Conservation (phyloP, 2,888 invertebrate genomes). For the Synergus itoensis region DNA sequence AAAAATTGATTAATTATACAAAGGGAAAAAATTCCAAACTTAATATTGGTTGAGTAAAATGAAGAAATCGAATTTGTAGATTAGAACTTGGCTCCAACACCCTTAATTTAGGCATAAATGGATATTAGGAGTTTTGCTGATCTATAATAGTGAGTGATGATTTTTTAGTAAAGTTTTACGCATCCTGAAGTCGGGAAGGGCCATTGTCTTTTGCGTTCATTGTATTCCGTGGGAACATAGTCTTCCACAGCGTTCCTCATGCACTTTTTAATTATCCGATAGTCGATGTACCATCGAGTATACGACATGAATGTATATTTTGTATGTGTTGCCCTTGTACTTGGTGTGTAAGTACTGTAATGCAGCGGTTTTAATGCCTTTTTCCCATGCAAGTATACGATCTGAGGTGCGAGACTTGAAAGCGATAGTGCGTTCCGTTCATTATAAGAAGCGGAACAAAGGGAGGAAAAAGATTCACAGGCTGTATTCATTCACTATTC, state of each 20-base stretch:
- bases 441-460: slow-evolving; percentile 33
- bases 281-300: slow-evolving; percentile 53
- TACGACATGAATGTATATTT: not conserved
- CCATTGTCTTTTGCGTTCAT: slow-evolving; percentile 57
- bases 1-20: too few species aligned
- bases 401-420: slow-evolving; percentile 35
- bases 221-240: slow-evolving; percentile 59
- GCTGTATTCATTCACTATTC: slow-evolving; percentile 18
- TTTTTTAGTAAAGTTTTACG: slow-evolving; percentile 33
- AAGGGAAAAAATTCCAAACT: too few species aligned
- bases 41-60: too few species aligned
- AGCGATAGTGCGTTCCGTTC: slow-evolving; percentile 33
- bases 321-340: slow-evolving; percentile 25
- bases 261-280: slow-evolving; percentile 56
- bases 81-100: too few species aligned
- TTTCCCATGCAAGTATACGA: slow-evolving; percentile 14
- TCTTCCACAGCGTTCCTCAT: slow-evolving; percentile 55
- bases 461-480: slow-evolving; percentile 16
- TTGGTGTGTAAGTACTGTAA: slow-evolving; percentile 4
- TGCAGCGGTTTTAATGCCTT: slow-evolving; percentile 19
- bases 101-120: not conserved
- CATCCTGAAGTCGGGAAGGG: slow-evolving; percentile 45
- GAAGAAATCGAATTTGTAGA: too few species aligned
- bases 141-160: not conserved
- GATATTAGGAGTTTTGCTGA: not conserved